phyloP scores from a whole-genome alignment of 2,113 vertebrate species.

The Oryzias melastigma region DNA sequence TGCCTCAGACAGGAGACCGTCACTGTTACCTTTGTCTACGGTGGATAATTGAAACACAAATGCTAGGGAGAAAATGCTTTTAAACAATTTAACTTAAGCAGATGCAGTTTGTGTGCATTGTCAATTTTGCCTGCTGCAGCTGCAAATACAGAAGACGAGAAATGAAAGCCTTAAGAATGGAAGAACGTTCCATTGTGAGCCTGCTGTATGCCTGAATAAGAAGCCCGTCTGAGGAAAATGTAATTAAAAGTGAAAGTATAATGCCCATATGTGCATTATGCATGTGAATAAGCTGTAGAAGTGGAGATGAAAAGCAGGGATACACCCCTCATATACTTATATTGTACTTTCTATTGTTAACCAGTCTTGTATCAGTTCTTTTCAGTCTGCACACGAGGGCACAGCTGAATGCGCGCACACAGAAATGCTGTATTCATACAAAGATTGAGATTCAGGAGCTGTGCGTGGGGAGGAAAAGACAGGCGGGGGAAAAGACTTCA shows the following conservation, averaged over 20 bases:
- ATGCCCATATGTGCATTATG: slow-evolving; percentile 50
- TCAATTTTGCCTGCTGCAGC: slow-evolving; percentile 28
- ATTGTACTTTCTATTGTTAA: slow-evolving; percentile 61
- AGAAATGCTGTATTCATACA: slow-evolving; percentile 39
- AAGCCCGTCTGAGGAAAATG: slow-evolving; percentile 40
- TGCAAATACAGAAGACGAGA: slow-evolving; percentile 38
- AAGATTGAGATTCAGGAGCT: slow-evolving; percentile 39
- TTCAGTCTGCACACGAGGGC: slow-evolving; percentile 46
- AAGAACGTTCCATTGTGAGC: slow-evolving; percentile 36
- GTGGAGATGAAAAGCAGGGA: slow-evolving; percentile 46
- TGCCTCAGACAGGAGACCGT: slow-evolving; percentile 9
- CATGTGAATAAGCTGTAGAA: slow-evolving; percentile 43
- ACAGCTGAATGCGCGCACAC: slow-evolving; percentile 24
- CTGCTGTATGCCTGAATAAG: slow-evolving; percentile 47
- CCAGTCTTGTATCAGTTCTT: slow-evolving; percentile 50
- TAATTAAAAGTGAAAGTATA: slow-evolving; percentile 58
- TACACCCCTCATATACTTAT: slow-evolving; percentile 47
- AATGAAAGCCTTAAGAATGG: slow-evolving; percentile 34
- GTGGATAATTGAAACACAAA: slow-evolving; percentile 61
- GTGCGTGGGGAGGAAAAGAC: slow-evolving; percentile 23
- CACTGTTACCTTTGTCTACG: slow-evolving; percentile 29
- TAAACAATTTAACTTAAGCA: slow-evolving; percentile 44
- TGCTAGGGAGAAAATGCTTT: slow-evolving; percentile 28
- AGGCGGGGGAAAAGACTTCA: slow-evolving; percentile 38
- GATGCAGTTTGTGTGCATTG: slow-evolving; percentile 31